These are phyloP conservation scores for Mixornis gularis DNA, from an alignment of 2,113 vertebrate genomes.

Conservation along the genomic window DNA sequence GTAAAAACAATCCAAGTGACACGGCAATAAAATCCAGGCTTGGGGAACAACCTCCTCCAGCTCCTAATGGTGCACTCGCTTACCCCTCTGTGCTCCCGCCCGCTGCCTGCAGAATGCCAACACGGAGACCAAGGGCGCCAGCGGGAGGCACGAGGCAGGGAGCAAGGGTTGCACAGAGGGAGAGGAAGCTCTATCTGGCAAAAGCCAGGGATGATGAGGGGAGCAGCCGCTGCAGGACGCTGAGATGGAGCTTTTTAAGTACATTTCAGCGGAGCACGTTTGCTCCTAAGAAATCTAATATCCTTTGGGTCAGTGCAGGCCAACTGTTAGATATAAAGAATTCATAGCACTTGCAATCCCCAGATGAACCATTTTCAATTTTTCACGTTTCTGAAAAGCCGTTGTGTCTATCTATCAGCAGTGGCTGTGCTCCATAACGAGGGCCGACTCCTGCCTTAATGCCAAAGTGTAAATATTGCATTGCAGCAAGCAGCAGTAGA, in stretches of 20 bases:
- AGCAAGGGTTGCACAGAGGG: slow-evolving; percentile 31
- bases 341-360: slow-evolving; percentile 59
- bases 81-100: not conserved
- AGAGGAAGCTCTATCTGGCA: slow-evolving; percentile 21
- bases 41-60: not conserved
- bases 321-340: slow-evolving; percentile 69
- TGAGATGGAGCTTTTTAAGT: slow-evolving; percentile 29
- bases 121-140: fast-evolving
- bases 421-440: slow-evolving; percentile 46
- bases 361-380: slow-evolving; percentile 62
- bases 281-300: slow-evolving; percentile 68
- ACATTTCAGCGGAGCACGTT: slow-evolving; percentile 38
- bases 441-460: slow-evolving; percentile 45
- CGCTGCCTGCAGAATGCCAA: not conserved
- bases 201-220: not conserved
- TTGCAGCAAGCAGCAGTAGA: slow-evolving; percentile 46
- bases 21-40: slow-evolving; percentile 23
- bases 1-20: slow-evolving; percentile 41
- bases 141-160: not conserved
- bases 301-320: slow-evolving; percentile 67
- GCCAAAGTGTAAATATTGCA: slow-evolving; percentile 66
- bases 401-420: slow-evolving; percentile 22
- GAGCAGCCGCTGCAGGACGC: not conserved
- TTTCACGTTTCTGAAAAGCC: slow-evolving; percentile 51
- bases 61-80: not conserved